Percentiles rank a stretch among this genome's conserved stretches.
Conservation (phyloP, 2,113 vertebrate genomes). For the Papio anubis region DNA sequence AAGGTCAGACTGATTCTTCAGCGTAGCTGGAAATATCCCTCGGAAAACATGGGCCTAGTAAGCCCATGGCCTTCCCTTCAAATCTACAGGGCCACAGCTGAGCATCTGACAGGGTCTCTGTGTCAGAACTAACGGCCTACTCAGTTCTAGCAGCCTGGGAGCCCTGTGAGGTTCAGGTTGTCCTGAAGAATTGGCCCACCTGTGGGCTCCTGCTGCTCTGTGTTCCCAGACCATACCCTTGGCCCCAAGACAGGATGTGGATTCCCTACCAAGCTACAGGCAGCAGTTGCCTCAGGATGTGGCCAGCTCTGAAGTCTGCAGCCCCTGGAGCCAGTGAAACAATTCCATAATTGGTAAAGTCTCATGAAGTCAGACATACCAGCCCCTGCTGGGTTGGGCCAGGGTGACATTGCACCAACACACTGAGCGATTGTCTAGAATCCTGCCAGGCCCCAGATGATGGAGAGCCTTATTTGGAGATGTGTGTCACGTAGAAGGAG, state of each 20-base stretch:
- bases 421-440: rapidly evolving
- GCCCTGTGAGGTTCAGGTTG: neutral
- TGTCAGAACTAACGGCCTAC: neutral
- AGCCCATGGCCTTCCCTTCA: neutral
- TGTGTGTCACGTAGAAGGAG: neutral
- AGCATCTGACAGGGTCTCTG: neutral
- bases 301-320: neutral
- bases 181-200: neutral
- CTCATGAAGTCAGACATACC: neutral
- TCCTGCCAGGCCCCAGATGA: neutral
- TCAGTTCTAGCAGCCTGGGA: neutral
- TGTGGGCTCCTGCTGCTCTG: neutral
- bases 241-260: too few relatives aligned
- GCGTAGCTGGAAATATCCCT: neutral
- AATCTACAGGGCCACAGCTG: neutral
- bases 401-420: neutral
- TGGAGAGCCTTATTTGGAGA: neutral
- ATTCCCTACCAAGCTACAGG: neutral
- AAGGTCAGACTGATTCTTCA: neutral
- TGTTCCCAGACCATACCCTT: neutral
- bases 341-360: conserved; percentile 19
- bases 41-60: neutral
- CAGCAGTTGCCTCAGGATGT: neutral
- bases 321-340: neutral
- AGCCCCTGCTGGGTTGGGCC: neutral